A percentile compares a stretch with the other conserved stretches of the same genome.
These are phyloP conservation scores for Brachionus asplanchnoidis DNA, from an alignment of 1,140 invertebrate species.

Conservation along the genomic window DNA sequence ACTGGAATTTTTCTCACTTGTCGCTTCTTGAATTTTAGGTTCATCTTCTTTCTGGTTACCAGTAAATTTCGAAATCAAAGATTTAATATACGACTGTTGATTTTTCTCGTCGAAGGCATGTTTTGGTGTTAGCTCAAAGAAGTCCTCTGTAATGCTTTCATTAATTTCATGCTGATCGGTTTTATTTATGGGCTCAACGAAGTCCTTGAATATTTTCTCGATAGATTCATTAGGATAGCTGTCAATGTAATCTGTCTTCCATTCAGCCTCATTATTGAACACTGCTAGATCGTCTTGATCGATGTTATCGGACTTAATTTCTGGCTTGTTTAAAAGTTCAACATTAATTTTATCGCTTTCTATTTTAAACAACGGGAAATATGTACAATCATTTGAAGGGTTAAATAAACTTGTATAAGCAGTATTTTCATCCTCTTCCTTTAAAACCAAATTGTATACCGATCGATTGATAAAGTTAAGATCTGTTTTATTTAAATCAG, in stretches of 20 bases:
- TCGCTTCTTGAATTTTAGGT: no score
- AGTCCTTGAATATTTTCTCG: neutral
- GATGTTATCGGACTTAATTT: neutral
- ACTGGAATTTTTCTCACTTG: neutral
- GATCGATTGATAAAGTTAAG: neutral
- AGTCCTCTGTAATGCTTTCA: neutral
- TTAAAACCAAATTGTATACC: neutral
- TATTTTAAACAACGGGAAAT: neutral
- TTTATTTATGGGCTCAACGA: neutral
- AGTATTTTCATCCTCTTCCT: neutral
- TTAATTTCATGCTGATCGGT: neutral
- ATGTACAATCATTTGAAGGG: constrained; percentile 17
- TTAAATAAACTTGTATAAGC: neutral
- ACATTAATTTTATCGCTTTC: neutral
- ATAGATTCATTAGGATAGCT: neutral
- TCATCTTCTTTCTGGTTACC: neutral
- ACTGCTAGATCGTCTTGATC: neutral
- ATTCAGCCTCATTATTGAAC: neutral
- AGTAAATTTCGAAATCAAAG: neutral
- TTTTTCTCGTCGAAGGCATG: neutral
- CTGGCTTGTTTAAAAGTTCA: neutral
- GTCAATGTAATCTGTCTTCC: neutral
- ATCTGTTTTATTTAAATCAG: neutral
- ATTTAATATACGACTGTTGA: neutral
- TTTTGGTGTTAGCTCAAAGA: neutral